Conservation (phyloP, 2,797 vertebrate species). For the Lagorchestes hirsutus region DNA sequence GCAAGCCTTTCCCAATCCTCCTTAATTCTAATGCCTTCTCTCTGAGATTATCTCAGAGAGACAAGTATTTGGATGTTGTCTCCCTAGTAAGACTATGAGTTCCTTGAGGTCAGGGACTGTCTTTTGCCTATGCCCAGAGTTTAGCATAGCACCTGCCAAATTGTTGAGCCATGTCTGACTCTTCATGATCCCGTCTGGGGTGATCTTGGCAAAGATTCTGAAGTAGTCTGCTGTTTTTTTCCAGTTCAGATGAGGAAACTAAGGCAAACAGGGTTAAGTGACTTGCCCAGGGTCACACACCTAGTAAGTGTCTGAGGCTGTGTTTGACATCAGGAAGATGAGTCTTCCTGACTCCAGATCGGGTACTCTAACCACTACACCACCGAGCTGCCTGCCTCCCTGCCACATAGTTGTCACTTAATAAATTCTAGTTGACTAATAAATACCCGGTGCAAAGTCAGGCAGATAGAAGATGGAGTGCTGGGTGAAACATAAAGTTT, state of each 20-base stretch:
- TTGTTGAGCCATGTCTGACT: neutral
- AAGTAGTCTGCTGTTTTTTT: neutral
- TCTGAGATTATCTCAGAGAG: neutral
- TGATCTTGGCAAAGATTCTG: neutral
- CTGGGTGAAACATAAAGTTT: neutral
- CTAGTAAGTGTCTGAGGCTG: neutral
- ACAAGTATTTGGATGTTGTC: neutral
- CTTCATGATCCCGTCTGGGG: neutral
- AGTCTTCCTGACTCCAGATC: neutral
- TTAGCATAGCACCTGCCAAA: neutral
- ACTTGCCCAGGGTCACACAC: neutral
- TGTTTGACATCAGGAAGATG: neutral
- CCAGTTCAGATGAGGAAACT: neutral
- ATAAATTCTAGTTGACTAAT: neutral
- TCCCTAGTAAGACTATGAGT: neutral
- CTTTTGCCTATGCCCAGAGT: neutral
- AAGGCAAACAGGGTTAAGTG: neutral
- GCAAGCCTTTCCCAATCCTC: neutral
- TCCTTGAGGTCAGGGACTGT: neutral
- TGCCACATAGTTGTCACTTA: neutral
- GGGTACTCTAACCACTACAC: neutral
- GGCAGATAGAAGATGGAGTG: neutral
- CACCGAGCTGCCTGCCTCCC: neutral
- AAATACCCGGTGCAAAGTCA: neutral
- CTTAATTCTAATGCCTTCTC: neutral